Conservation (phyloP, 2,888 invertebrate species). For the Rugalucina vietnamica region DNA sequence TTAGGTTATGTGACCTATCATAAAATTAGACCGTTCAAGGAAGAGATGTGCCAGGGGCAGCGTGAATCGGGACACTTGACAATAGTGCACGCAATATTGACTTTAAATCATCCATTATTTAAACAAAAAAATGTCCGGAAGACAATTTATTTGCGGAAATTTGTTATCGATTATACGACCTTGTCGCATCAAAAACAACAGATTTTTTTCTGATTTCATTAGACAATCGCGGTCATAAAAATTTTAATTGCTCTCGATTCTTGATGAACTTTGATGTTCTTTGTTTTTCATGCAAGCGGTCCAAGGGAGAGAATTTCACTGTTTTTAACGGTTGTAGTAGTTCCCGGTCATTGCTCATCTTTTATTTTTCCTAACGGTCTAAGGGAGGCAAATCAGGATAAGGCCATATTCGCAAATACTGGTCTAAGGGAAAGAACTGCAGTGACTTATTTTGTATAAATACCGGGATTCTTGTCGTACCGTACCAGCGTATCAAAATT, state of each 20-base stretch:
- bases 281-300: no score
- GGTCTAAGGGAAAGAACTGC: background rate
- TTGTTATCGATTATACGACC: slow-evolving; percentile 4
- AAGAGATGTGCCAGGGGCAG: background rate
- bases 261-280: no score
- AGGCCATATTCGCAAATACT: no score
- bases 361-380: no score
- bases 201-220: no score
- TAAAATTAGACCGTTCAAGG: slow-evolving; percentile 6
- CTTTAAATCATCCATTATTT: background rate
- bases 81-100: background rate
- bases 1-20: slow-evolving; percentile 3
- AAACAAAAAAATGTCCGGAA: background rate
- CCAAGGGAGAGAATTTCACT: background rate
- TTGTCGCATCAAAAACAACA: no score
- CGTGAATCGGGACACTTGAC: background rate
- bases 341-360: no score
- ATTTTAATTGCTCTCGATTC: no score
- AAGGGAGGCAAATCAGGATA: no score
- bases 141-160: background rate
- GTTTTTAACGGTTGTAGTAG: no score
- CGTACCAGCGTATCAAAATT: no score
- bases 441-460: background rate
- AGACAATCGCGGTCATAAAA: no score
- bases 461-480: background rate